These are phyloP conservation scores for Mionectes macconnelli DNA, from an alignment of 2,113 vertebrate genomes.

Conservation along the genomic window DNA sequence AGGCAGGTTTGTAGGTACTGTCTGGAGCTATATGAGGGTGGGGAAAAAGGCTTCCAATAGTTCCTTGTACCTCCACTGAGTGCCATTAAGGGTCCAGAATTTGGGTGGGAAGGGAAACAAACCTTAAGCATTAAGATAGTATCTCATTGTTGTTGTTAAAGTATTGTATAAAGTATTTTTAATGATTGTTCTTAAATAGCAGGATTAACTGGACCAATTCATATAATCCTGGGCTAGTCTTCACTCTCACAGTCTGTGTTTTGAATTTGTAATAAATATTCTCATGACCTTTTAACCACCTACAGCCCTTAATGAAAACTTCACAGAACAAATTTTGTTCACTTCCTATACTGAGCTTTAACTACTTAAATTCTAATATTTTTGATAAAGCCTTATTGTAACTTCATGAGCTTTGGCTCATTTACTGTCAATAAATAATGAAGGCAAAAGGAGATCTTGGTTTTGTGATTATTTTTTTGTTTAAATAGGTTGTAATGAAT, in stretches of 20 bases:
- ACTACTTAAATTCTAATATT: background rate
- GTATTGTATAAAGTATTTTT: background rate
- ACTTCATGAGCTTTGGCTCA: background rate
- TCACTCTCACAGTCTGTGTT: background rate
- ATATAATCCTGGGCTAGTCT: background rate
- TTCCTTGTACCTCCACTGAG: background rate
- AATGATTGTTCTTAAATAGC: background rate
- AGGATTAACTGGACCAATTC: background rate
- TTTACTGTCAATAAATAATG: slow-evolving; percentile 10
- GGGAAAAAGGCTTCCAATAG: background rate
- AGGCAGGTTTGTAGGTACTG: background rate
- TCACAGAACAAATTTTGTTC: background rate
- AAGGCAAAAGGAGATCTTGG: background rate
- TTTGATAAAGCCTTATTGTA: background rate
- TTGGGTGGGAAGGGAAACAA: background rate
- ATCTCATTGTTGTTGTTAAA: background rate
- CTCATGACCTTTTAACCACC: background rate
- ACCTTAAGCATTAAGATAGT: background rate
- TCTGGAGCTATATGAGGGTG: rapidly evolving
- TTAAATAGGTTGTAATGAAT: background rate
- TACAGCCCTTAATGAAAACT: background rate
- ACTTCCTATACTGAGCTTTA: background rate
- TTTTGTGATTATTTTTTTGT: background rate
- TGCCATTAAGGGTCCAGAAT: background rate
- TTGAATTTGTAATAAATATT: background rate